These are phyloP conservation scores for Pyrochroa serraticornis DNA, from an alignment of 2,888 invertebrate genomes.

Conservation along the genomic window DNA sequence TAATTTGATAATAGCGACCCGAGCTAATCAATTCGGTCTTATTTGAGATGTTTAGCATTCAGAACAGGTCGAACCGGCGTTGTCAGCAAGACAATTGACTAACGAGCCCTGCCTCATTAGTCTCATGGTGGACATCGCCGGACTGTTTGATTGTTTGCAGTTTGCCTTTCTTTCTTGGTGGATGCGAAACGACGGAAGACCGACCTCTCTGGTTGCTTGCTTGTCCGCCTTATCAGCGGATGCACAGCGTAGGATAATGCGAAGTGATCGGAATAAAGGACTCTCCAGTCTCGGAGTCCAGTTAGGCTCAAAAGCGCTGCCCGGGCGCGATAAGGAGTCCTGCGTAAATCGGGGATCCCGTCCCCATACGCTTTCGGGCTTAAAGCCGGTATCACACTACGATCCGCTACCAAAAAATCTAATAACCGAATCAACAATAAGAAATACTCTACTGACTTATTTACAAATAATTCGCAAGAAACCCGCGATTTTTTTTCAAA, in stretches of 20 bases:
- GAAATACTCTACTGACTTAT: background rate
- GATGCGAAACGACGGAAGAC: conserved; percentile 4
- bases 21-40: conserved; percentile 39
- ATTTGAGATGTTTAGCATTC: conserved; percentile 46
- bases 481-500: too few relatives aligned
- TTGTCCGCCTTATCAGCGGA: conserved; percentile 41
- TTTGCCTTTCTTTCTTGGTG: conserved; percentile 32
- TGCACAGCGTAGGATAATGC: conserved; percentile 55
- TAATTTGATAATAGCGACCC: conserved; percentile 42
- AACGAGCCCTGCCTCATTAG: conserved; percentile 51
- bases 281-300: conserved; percentile 43
- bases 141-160: conserved; percentile 40
- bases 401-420: too few relatives aligned
- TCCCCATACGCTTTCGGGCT: conserved; percentile 39
- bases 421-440: background rate
- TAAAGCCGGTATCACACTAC: conserved; percentile 40
- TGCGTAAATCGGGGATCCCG: conserved; percentile 49
- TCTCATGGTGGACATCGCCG: conserved; percentile 48
- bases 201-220: too few relatives aligned
- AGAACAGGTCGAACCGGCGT: conserved; percentile 43
- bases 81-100: conserved; percentile 53
- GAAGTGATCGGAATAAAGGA: conserved; percentile 54
- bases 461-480: too few relatives aligned
- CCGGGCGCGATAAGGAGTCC: conserved; percentile 53
- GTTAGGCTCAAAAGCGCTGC: conserved; percentile 54